Base-by-base conservation (phyloP, 2,113 vertebrate genomes). In the Bubo bubo region DNA sequence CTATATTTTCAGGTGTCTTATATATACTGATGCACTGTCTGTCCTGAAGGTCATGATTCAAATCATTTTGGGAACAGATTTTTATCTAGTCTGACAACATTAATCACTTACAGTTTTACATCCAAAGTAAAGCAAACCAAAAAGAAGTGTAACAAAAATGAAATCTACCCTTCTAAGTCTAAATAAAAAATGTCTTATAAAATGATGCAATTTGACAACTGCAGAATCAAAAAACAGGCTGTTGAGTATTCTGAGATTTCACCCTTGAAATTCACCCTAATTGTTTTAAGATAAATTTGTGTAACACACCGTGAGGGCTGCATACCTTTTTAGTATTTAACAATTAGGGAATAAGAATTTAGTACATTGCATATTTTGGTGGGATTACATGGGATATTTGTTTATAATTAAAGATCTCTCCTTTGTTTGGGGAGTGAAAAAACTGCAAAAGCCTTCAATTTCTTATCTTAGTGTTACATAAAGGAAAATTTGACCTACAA, bases 21-120 rank as follows among this genome's bases (percentile, higher is more conserved):
- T 62, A 64, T 86, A 76, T 85, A 39, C 39, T 59, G 73, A 5
- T 60, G n/a, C 58, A 66, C 84, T 49, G 34, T 49, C 45, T 90
- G 39, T 91, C 83, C 74, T 95, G 91, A 96, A 96, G 89, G 91
- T 93, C 95, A 82, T 37, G 70, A 87, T 83, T 86, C 89, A 91
- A 77, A 79, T 70, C 7, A 58, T 70, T 60, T 70, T 74, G 53
- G 62, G 37, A 95, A 66, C 9, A n/a, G 20, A 34, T 63, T 90
- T 93, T 93, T 88, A 88, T 80, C 41, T 72, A 63, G 32, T 41
- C 64, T 86, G 59, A 79, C 93, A 91, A 83, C 55, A 66, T 85
- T 24, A 75, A 73, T 89, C 62, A 86, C 47, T 79, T 75, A 39
- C 18, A 64, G 34, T 86, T 91, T 87, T 45, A 75, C 28, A 79